A percentile compares a stretch with the other conserved stretches of the same genome.
Evolutionary conservation across 2,113 vertebrate species (phyloP).

Genomic region (Delphinus delphis): DNA sequence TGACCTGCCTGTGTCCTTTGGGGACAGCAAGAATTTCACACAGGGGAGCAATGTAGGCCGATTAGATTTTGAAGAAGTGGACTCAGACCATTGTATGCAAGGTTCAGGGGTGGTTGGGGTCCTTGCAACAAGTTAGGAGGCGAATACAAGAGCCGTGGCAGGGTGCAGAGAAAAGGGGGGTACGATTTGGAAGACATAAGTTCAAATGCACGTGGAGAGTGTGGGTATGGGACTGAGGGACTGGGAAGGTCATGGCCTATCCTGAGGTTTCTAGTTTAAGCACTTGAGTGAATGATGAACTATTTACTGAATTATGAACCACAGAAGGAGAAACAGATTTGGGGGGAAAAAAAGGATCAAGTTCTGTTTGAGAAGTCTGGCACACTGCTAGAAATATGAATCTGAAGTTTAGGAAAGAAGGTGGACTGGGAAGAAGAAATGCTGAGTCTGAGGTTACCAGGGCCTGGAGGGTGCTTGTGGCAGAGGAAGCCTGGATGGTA

Average conservation of each 20-base stretch:
- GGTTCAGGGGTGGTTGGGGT: background rate
- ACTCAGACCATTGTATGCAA: background rate
- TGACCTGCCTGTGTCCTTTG: background rate
- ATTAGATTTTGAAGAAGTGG: background rate
- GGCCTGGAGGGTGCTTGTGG: background rate
- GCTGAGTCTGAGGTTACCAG: background rate
- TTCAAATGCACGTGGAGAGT: background rate
- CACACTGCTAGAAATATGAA: background rate
- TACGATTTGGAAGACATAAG: background rate
- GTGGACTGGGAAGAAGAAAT: background rate
- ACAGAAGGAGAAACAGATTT: background rate
- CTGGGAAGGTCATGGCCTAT: background rate
- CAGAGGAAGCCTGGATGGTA: background rate
- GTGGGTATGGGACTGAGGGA: rapidly evolving
- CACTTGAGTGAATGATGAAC: background rate
- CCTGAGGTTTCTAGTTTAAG: background rate
- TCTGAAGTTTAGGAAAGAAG: background rate
- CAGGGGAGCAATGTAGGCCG: background rate
- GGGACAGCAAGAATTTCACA: background rate
- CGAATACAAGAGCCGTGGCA: background rate
- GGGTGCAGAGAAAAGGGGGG: background rate
- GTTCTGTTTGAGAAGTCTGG: background rate
- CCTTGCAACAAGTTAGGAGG: background rate
- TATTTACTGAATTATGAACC: background rate
- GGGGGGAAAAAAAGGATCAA: too few species aligned